phyloP scores from a whole-genome alignment of 2,888 invertebrate genomes.

The Drosophila mercatorum region DNA sequence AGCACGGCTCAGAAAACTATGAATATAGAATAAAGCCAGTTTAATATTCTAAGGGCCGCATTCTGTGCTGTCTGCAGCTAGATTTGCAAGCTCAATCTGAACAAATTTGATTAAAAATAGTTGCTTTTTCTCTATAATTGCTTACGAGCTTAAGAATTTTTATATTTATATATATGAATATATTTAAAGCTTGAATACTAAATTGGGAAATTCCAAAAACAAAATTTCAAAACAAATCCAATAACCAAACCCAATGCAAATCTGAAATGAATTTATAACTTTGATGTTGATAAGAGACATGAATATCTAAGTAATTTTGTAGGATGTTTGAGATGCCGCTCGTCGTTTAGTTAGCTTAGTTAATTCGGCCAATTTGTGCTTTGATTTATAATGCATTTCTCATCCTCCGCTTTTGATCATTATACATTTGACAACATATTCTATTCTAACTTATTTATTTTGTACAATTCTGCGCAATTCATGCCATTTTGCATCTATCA shows the following conservation, averaged over 20 bases:
- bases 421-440: constrained; percentile 20
- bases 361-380: background rate
- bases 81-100: too few species aligned
- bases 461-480: constrained; percentile 64
- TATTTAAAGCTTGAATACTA: too few species aligned
- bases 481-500: constrained; percentile 63
- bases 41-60: background rate
- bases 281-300: too few species aligned
- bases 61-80: background rate
- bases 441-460: constrained; percentile 45
- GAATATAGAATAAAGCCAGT: background rate
- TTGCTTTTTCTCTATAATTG: too few species aligned
- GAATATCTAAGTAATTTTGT: background rate
- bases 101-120: too few species aligned
- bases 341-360: background rate
- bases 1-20: background rate
- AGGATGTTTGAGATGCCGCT: background rate
- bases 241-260: too few species aligned
- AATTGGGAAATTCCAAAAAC: too few species aligned
- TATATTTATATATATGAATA: too few species aligned
- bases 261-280: background rate
- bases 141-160: background rate
- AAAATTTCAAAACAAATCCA: background rate
- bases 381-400: constrained; percentile 1
- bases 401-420: constrained; percentile 14